phyloP scores from a whole-genome alignment of 2,113 vertebrate genomes.

The Corapipo altera region DNA sequence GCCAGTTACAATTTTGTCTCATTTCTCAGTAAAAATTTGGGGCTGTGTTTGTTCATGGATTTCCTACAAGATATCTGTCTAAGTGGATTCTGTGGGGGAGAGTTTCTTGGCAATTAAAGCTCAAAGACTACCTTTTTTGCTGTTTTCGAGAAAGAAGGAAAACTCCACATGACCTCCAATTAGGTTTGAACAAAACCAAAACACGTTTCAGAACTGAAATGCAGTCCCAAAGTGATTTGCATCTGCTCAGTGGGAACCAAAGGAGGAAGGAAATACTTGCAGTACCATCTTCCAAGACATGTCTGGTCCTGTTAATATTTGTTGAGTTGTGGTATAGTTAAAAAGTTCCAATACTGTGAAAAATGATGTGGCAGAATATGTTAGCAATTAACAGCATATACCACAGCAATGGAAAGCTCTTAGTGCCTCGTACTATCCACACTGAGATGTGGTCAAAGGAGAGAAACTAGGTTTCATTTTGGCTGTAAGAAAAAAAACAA shows the following conservation, averaged over 20 bases:
- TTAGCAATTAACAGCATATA: slow-evolving; percentile 63
- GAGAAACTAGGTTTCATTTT: slow-evolving; percentile 63
- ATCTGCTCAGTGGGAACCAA: slow-evolving; percentile 43
- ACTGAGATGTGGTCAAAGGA: slow-evolving; percentile 55
- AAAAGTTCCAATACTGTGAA: slow-evolving; percentile 45
- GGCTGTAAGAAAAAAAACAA: slow-evolving; percentile 62
- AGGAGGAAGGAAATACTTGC: slow-evolving; percentile 34
- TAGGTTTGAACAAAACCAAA: slow-evolving; percentile 47
- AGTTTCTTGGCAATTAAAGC: slow-evolving; percentile 31
- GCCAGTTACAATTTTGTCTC: slow-evolving; percentile 22
- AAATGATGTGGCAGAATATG: slow-evolving; percentile 56
- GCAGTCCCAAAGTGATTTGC: slow-evolving; percentile 32
- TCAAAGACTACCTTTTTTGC: not conserved
- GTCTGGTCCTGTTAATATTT: slow-evolving; percentile 48
- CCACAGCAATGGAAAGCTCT: slow-evolving; percentile 51
- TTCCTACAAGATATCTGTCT: not conserved
- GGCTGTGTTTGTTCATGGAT: not conserved
- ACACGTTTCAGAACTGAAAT: slow-evolving; percentile 51
- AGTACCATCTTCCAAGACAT: slow-evolving; percentile 45
- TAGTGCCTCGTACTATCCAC: slow-evolving; percentile 39
- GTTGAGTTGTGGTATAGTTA: slow-evolving; percentile 50
- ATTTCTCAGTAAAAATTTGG: not conserved
- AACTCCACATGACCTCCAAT: slow-evolving; percentile 31
- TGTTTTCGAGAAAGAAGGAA: slow-evolving; percentile 13
- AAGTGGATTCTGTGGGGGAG: not conserved